Conservation (phyloP, 64 coral and sea anemone genomes). For the Stichodactyla mertensii region DNA sequence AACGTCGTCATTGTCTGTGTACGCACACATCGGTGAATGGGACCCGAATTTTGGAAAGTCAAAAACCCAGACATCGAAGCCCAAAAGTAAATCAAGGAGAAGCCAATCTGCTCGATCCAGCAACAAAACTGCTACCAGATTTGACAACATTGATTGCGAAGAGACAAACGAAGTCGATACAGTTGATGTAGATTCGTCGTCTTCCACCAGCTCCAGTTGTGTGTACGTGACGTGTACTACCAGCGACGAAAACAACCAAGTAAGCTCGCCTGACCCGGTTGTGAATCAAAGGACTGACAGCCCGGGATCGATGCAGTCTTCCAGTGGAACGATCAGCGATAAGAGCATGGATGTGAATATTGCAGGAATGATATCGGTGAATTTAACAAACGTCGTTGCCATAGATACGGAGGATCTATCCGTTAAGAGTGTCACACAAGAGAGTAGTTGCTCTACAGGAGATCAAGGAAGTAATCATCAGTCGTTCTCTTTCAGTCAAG, state of each 20-base stretch:
- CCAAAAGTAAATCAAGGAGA: neutral
- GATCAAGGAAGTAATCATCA: neutral
- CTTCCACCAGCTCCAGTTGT: neutral
- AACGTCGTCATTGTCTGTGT: neutral
- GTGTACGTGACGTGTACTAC: neutral
- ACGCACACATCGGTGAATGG: neutral
- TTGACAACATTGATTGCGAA: neutral
- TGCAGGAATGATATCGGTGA: neutral
- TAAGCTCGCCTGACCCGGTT: neutral
- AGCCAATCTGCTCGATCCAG: neutral
- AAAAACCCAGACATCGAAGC: neutral
- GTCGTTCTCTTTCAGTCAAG: neutral
- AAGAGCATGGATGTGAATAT: neutral
- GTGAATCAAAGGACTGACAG: neutral
- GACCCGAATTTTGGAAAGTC: neutral
- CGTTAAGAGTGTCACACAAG: neutral
- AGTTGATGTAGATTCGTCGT: neutral
- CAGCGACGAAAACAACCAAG: neutral
- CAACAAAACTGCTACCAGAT: neutral
- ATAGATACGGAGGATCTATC: neutral
- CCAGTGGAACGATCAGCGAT: neutral
- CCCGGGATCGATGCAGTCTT: neutral
- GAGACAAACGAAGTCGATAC: neutral
- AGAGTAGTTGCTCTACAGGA: neutral
- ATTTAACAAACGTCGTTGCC: slow-evolving; percentile 2